Evolutionary conservation across 1,140 invertebrate genomes (phyloP), one percentile per base, ranked within the genome.

Genomic region (Atta cephalotes): DNA sequence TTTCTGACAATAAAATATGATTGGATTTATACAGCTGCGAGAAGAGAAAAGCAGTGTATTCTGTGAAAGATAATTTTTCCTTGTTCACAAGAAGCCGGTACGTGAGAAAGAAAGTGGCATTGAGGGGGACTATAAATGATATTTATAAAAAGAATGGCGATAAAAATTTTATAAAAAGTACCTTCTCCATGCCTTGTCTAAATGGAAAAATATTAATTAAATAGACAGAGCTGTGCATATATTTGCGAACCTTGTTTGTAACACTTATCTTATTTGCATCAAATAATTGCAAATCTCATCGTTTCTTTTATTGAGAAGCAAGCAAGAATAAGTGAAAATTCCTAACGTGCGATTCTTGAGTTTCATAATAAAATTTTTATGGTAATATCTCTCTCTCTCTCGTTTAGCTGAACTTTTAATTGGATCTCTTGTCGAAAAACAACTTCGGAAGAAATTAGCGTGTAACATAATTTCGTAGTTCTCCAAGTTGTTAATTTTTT

Each of bases 61-160:
- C 39, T n/a, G 39, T 45, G 25, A 65, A 31, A 51, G 25, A 79
- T 58, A 39, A 76, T 76, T 58, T 76, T 76, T 76, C n/a, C 51
- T 76, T 14, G 53, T 76, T 58, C 53, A 35, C 28, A 16, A 60
- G 72, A 39, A 76, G 49, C 56, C 14, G 12, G 3, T 39, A 21
- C 18, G 31, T 16, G 31, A 35, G 68, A 70, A 51, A 39, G 53
- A 60, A 58, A 76, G 53, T 14, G n/a, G 14, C 53, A 60, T 60
- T 39, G 28, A 56, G n/a, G 31, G 53, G 31, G 28, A 56, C 28
- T 35, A 2, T 76, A 76, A 5, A 25, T 25, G 72, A 18, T 58
- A 39, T 76, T 76, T 76, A 58, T 39, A 39, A 76, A 31, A 35
- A 76, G 53, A 39, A 3, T 76, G 31, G 21, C 31, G n/a, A 76